phyloP scores from a whole-genome alignment of 2,888 invertebrate genomes.

The Clepsis dumicolana region DNA sequence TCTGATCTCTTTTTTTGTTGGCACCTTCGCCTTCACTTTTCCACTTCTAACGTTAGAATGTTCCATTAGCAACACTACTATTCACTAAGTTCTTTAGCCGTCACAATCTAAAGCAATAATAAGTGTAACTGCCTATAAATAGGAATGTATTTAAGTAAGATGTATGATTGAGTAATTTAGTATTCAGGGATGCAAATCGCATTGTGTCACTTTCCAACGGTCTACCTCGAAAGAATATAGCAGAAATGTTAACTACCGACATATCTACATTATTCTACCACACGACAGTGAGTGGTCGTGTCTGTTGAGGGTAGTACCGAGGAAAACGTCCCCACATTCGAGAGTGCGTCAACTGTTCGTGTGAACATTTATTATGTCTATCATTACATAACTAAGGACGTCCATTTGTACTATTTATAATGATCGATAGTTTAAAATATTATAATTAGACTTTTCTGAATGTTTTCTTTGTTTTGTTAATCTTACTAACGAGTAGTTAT shows the following conservation, averaged over 20 bases:
- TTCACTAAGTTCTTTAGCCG: background rate
- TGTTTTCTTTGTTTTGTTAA: slow-evolving; percentile 45
- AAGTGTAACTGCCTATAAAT: background rate
- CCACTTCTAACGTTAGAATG: background rate
- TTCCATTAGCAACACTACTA: background rate
- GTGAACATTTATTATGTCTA: slow-evolving; percentile 53
- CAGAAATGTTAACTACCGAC: background rate
- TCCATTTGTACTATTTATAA: slow-evolving; percentile 67
- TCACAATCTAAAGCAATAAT: slow-evolving; percentile 1
- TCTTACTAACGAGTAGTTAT: slow-evolving; percentile 44
- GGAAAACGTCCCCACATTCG: background rate
- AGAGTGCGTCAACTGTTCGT: slow-evolving; percentile 13
- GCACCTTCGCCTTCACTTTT: background rate
- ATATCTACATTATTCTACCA: background rate
- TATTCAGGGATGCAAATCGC: background rate
- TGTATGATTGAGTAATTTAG: slow-evolving; percentile 8
- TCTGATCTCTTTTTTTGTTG: background rate
- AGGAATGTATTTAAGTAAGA: background rate
- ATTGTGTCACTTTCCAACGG: background rate
- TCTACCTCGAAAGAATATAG: background rate
- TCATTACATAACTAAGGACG: slow-evolving; percentile 67
- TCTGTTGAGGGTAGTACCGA: background rate
- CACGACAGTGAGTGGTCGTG: background rate
- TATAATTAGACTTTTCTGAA: slow-evolving; percentile 55
- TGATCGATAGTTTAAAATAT: slow-evolving; percentile 60